These are phyloP conservation scores for Styela clava DNA, from an alignment of 23 tunicate genomes.

Conservation along the genomic window DNA sequence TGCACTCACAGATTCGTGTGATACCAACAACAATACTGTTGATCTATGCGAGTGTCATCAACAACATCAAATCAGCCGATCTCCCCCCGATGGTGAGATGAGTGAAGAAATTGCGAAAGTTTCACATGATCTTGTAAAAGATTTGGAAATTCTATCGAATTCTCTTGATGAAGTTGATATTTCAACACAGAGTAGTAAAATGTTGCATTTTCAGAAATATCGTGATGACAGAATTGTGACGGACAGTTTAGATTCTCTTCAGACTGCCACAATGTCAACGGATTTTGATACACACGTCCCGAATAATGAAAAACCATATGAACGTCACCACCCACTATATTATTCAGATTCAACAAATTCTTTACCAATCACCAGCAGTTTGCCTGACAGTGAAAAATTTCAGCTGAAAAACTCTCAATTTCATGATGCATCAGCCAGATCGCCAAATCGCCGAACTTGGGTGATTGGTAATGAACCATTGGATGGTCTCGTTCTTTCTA, in stretches of 20 bases:
- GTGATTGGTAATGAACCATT: conserved; percentile 42
- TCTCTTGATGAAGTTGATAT: conserved; percentile 41
- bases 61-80: conserved; percentile 15
- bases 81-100: conserved; percentile 94
- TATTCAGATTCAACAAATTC: neutral
- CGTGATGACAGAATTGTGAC: conserved; percentile 7
- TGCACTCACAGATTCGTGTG: neutral
- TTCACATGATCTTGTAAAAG: conserved; percentile 69
- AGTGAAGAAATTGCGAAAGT: conserved; percentile 71
- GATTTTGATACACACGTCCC: conserved; percentile 16
- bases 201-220: neutral
- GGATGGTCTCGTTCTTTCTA: conserved; percentile 72
- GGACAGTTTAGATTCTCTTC: conserved; percentile 52
- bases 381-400: neutral
- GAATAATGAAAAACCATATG: neutral
- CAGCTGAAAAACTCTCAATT: neutral
- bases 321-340: neutral
- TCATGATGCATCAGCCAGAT: neutral
- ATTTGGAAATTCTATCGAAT: conserved; percentile 49
- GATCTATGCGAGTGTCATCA: neutral
- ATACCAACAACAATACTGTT: neutral
- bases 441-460: conserved; percentile 77
- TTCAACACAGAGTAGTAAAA: conserved; percentile 12
- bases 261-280: conserved; percentile 25
- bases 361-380: too few relatives aligned